Evolutionary conservation across 2,888 invertebrate species (phyloP), one percentile per base, ranked within the genome.

Genomic region (Cheilosia vulpina): DNA sequence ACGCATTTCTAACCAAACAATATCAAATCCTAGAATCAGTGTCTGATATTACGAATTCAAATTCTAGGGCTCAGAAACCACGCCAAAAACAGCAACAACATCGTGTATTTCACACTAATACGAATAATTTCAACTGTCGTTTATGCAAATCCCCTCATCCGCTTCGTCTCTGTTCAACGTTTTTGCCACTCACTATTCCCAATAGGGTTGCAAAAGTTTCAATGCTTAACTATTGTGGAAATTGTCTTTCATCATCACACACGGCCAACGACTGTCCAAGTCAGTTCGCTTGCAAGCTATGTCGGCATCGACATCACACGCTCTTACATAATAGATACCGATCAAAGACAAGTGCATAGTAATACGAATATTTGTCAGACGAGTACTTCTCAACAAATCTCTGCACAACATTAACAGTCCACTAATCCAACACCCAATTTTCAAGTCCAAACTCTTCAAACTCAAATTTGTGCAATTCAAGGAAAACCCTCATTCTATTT

Each of bases 111-210:
- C 19, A 52, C 11, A 13, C 24, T 13, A 52, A 52, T 11, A 19
- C 19, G 13, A 19, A 19, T 2, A 15, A 4, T 21, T 24, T 19
- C 24, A 21, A 21, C 19, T 52, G 52, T 3, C 52, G 24, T 2
- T 21, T 52, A 52, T 52, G 52, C 21, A 52, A 52, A 21, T 21
- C 5, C 9, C 9, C 31, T 17, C 50, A 63, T 50, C 47, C 63
- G 2, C 17, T 34, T 34, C 34, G 11, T 9, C 34, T 34, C 34
- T 34, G 3, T 11, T 11, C 34, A 34, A 11, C 2, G 34, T 34
- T 34, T 34, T 34, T 34, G 34, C 34, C 9, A 34, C 34, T 34
- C 34, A 34, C 7, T 34, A 43, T 43, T n/a, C n/a, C 13, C 43
- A 13, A n/a, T 43, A 43, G 43, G 43, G n/a, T 43, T 43, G 13